These are phyloP conservation scores for Empis stercorea DNA, from an alignment of 2,888 invertebrate species.

Conservation along the genomic window DNA sequence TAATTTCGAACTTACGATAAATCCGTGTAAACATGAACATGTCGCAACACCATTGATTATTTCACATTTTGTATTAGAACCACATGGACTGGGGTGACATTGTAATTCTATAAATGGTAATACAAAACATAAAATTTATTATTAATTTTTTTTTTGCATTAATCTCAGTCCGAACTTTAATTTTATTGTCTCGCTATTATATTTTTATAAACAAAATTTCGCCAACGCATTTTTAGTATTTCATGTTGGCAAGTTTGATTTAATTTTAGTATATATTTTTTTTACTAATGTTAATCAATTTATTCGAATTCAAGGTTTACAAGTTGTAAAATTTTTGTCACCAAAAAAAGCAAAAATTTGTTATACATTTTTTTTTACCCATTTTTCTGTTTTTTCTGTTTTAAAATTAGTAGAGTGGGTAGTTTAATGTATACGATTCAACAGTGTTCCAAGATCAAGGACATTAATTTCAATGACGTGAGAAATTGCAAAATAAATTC, in stretches of 20 bases:
- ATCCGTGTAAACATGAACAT: conserved; percentile 66
- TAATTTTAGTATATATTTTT: too few species aligned
- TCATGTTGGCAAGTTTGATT: too few species aligned
- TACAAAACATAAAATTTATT: not conserved
- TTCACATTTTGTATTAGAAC: conserved; percentile 66
- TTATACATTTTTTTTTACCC: too few species aligned
- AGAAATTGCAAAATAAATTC: too few species aligned
- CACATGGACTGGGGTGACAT: conserved; percentile 73
- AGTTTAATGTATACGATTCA: not conserved
- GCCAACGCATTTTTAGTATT: too few species aligned
- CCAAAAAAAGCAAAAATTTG: too few species aligned
- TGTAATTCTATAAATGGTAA: conserved; percentile 50
- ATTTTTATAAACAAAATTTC: not conserved
- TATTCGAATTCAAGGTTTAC: too few species aligned
- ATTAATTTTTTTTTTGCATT: not conserved
- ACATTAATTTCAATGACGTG: not conserved
- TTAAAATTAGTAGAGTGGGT: too few species aligned
- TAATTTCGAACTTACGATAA: conserved; percentile 42
- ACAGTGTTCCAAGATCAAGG: conserved; percentile 13
- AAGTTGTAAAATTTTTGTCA: too few species aligned
- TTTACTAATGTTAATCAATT: too few species aligned
- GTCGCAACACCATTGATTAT: conserved; percentile 62
- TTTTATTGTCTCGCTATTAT: too few species aligned
- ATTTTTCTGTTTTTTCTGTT: too few species aligned
- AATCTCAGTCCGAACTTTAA: not conserved